Base-by-base conservation (phyloP, 2,888 invertebrate species). In the Eudemis profundana region DNA sequence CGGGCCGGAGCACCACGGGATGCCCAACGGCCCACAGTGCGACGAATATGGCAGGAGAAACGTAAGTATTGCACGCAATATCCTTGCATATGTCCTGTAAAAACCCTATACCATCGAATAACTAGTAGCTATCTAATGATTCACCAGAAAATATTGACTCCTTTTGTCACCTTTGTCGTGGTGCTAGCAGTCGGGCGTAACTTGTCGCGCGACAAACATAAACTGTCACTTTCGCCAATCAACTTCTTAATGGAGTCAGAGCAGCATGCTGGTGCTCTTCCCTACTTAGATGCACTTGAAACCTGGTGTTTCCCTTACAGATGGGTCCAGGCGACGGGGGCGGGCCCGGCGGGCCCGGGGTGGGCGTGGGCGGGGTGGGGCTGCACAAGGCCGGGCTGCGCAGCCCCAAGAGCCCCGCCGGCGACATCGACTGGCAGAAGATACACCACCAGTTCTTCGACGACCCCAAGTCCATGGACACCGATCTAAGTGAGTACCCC, bases 361-460 rank as follows among this genome's bases (percentile, higher is more conserved):
- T 73, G 36, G 67, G 68, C 40, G n/a, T n/a, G n/a, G 77, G 77
- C 46, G 74, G 42, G 60, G 74, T 68, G 59, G 77, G 50, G 83
- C 59, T 73, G 70, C 64, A 70, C 69, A 70, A 83, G 75, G 82
- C 75, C 66, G 86, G 86, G 60, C 76, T 90, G 68, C 79, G 85
- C 51, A 91, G 82, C 80, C 92, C 89, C 72, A 90, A 88, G 74
- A 85, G 86, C 69, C 87, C 83, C 66, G 81, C 62, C 70, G 94
- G 95, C 4, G 96, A 96, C 86, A 94, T 97, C 84, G 98, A 98
- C 82, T 98, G 98, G 98, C 96, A 96, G 77, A 97, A 98, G 85
- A 87, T 98, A 73, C 97, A 97, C 78, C 96, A 96, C 79, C 97
- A 97, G 84, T 97, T 96, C 87, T 95, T 95, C 77, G 97, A 97